Conservation (phyloP, 2,888 invertebrate species). For the Agrilus mali region DNA sequence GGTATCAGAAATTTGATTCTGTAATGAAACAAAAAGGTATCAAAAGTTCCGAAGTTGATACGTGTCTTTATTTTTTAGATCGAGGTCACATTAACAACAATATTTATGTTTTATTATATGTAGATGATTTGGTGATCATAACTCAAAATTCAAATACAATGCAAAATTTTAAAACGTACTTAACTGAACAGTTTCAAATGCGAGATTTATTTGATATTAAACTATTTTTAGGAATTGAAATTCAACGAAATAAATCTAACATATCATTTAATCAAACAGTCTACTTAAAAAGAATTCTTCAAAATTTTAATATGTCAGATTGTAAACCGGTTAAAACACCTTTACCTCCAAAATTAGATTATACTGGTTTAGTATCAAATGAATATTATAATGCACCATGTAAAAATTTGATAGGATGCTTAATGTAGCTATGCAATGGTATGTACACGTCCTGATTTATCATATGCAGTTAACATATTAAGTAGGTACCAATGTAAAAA, state of each 20-base stretch:
- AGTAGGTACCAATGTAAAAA: no score
- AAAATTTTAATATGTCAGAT: constrained; percentile 15
- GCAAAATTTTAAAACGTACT: constrained; percentile 12
- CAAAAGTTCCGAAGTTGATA: no score
- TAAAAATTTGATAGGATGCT: constrained; percentile 2
- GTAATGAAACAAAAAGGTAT: no score
- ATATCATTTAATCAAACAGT: constrained; percentile 9
- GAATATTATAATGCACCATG: constrained; percentile 1
- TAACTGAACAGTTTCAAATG: constrained; percentile 14
- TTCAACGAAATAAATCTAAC: constrained; percentile 7
- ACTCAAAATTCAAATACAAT: constrained; percentile 7
- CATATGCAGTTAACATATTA: no score
- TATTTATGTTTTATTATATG: constrained; percentile 14
- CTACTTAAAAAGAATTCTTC: constrained; percentile 13
- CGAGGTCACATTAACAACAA: no score
- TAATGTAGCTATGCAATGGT: no score
- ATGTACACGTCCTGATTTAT: no score
- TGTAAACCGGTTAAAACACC: constrained; percentile 6
- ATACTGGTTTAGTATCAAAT: constrained; percentile 1
- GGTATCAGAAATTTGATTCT: constrained; percentile 10
- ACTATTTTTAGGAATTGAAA: constrained; percentile 13
- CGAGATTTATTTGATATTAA: constrained; percentile 14
- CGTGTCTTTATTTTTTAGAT: no score
- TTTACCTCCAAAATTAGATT: neutral
- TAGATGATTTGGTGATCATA: constrained; percentile 12